Base-by-base conservation (phyloP, 2,113 vertebrate genomes). In the Paradisaea rubra region DNA sequence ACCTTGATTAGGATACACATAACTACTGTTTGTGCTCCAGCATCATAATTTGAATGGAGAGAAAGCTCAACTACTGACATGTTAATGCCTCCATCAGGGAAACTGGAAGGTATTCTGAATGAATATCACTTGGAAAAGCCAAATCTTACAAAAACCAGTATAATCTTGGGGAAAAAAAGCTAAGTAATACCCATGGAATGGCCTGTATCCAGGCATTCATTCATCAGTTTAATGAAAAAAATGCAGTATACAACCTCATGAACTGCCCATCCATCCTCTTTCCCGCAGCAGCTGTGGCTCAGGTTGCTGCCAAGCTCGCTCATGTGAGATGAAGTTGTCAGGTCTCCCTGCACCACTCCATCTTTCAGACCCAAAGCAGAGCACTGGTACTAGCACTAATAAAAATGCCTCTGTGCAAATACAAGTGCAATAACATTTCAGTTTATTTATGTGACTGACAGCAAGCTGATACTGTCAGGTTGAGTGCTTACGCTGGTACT, bases 401-500 rank as follows among this genome's bases (percentile, higher is more conserved):
- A 88, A 81, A 86, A 97, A 59, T 1, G 2, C n/a, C 20, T 65
- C 39, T 80, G 50, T 78, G 47, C 52, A 87, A 91, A 59, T 49
- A 82, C 17, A 81, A 70, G 16, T 64, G 54, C 60, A 91, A 64
- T 61, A 92, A 45, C 49, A 50, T 72, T 91, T 77, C 41, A 35
- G 37, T 79, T 89, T 91, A n/a, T 90, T 95, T 81, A 42, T 64
- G 37, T 92, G 73, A 61, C 68, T 79, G 65, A 69, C 70, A 94
- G 65, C 47, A 83, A 94, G 74, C 59, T 81, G 78, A 71, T 81
- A 57, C 10, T 78, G 42, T 82, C 56, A 95, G 42, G 33, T 50
- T 68, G 68, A 88, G 35, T 70, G 37, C 35, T 81, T 28, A 6
- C 66, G 31, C 30, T 66, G 45, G n/a, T 64, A 61, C 35, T 60